A percentile compares a stretch with the other conserved stretches of the same genome.
Conservation (phyloP, 2,113 vertebrate species). For the Myotis davidii region DNA sequence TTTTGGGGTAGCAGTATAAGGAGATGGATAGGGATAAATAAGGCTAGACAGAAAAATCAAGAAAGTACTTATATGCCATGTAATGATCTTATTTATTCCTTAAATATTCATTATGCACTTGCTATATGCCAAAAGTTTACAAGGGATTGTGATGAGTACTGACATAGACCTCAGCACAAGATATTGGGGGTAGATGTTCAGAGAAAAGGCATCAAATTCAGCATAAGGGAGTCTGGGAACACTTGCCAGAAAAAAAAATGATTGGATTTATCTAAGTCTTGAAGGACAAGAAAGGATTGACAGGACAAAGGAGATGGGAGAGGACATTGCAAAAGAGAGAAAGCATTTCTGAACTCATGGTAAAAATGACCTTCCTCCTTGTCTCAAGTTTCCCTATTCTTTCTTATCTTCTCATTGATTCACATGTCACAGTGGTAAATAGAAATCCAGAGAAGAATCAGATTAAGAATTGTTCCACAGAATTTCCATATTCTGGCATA, state of each 20-base stretch:
- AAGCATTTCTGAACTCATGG: not conserved
- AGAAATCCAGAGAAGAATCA: not conserved
- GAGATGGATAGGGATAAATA: not conserved
- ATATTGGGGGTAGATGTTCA: not conserved
- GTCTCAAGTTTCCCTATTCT: not conserved
- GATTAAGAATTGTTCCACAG: not conserved
- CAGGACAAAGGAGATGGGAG: not conserved
- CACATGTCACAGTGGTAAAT: not conserved
- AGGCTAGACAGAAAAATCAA: conserved; percentile 14
- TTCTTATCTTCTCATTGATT: conserved; percentile 2
- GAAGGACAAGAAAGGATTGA: not conserved
- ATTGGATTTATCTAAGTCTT: not conserved
- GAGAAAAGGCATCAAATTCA: not conserved
- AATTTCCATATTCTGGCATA: not conserved
- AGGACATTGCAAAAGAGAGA: not conserved
- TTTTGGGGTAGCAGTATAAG: not conserved
- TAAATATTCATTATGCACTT: conserved; percentile 10
- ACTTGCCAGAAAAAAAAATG: not conserved
- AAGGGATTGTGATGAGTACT: not conserved
- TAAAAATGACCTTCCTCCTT: not conserved
- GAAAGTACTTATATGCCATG: not conserved
- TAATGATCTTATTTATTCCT: not conserved
- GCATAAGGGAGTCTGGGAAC: not conserved
- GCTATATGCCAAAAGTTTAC: not conserved
- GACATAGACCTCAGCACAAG: not conserved